Evolutionary conservation across 2,113 vertebrate species (phyloP), one percentile per base, ranked within the genome.

Genomic region (Neoarius graeffei): DNA sequence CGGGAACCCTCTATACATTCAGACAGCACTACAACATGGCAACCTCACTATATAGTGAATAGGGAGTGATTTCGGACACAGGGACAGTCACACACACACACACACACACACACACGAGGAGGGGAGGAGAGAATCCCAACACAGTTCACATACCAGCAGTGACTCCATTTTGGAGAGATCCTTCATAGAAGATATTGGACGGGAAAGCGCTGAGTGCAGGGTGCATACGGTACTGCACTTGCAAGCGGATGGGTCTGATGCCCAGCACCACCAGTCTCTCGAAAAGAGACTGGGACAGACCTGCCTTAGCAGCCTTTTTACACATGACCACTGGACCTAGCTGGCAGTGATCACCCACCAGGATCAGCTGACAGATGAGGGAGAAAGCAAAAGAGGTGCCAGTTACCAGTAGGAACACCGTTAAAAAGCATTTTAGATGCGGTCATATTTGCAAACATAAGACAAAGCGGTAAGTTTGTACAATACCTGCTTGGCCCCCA

Each of bases 171-270:
- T 99, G 98, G 27, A 99, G 96, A 0, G 98, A 99, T 0, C 98
- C 98, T 93, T 99, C 98, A 0, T 99, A 99, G 93, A 99, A 99
- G 93, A 99, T 99, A 92, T 99, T 99, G 92, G 98, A 99, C 0
- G 98, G 98, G 86, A 99, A 99, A 86, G 98, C 98, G 14, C 98
- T 99, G 89, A 99, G 97, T 0, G 98, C 97, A 0, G 98, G 98
- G 86, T 99, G 98, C 98, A 99, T 99, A 60, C 98, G 97, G 88
- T 99, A 99, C 93, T 99, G 98, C 91, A 99, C 98, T 91, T 99
- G 98, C 86, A 99, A 95, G 67, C 98, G 98, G 84, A 99, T 99
- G 0, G 98, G 98, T 6, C 98, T 95, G 86, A 99, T 99, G n/a
- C 98, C 98, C 92, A 99, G 94, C 13, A 99, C 98, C 93, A 99